phyloP scores from a whole-genome alignment of 2,113 vertebrate species.

The Corythornis cristatus region DNA sequence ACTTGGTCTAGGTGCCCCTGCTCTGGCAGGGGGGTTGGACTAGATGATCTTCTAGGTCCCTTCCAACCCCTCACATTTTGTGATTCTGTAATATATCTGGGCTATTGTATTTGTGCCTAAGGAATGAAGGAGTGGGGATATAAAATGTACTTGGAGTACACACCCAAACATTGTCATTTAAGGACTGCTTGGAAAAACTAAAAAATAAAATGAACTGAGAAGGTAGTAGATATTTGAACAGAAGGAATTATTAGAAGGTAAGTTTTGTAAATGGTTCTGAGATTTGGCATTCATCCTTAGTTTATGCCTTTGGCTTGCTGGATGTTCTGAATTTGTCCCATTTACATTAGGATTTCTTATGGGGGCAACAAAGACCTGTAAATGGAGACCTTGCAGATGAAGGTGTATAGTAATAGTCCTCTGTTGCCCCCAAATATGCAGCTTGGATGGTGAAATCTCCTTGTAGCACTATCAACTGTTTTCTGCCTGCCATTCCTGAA shows the following conservation, averaged over 20 bases:
- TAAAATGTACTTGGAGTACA: not conserved
- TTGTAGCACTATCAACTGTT: not conserved
- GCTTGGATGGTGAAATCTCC: not conserved
- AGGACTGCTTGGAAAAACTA: not conserved
- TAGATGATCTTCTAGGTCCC: no score
- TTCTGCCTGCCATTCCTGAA: not conserved
- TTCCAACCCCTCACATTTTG: no score
- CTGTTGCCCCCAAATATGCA: not conserved
- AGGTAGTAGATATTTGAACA: not conserved
- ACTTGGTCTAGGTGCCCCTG: no score
- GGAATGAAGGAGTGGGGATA: not conserved
- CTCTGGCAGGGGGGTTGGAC: no score
- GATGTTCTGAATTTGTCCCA: not conserved
- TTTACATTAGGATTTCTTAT: not conserved
- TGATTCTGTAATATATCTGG: not conserved
- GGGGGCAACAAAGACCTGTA: not conserved
- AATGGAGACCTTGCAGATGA: not conserved
- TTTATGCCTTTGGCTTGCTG: not conserved
- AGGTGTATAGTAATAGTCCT: not conserved
- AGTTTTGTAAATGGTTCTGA: not conserved
- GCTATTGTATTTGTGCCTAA: not conserved
- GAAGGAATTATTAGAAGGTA: not conserved
- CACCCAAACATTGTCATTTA: not conserved
- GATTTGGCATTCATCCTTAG: not conserved
- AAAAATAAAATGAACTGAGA: not conserved